These are phyloP conservation scores for Athripsodes cinereus DNA, from an alignment of 2,888 invertebrate species.

Conservation along the genomic window DNA sequence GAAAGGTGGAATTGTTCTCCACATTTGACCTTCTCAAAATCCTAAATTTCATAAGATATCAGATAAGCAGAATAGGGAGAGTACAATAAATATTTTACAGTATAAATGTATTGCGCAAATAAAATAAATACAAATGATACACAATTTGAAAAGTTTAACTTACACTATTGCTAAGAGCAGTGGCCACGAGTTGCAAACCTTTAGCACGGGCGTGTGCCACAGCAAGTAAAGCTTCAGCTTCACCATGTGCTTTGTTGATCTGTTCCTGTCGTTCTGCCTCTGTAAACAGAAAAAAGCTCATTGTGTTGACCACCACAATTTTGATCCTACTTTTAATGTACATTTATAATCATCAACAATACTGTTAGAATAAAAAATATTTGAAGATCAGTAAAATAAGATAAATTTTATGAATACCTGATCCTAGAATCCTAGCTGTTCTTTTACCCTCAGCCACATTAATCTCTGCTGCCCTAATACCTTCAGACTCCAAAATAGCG, in stretches of 20 bases:
- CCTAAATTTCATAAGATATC: no score
- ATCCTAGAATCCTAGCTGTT: constrained; percentile 83
- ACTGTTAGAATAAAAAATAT: no score
- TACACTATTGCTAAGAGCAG: constrained; percentile 44
- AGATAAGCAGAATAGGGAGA: no score
- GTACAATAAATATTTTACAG: no score
- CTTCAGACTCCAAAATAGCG: constrained; percentile 95
- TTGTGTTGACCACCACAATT: no score
- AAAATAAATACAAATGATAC: no score
- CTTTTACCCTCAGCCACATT: constrained; percentile 97
- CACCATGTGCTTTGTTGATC: constrained; percentile 89
- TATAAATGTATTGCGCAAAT: no score
- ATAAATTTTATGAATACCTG: constrained; percentile 50
- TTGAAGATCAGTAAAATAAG: not conserved
- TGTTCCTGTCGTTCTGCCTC: constrained; percentile 94
- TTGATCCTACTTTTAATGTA: no score
- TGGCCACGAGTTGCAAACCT: constrained; percentile 72
- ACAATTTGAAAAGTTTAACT: no score
- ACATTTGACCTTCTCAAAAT: no score
- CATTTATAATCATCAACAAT: no score
- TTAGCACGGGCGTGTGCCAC: constrained; percentile 88
- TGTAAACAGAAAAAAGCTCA: constrained; percentile 32
- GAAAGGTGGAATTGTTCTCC: no score
- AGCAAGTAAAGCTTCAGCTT: constrained; percentile 84
- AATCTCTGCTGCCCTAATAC: constrained; percentile 83